Conservation (phyloP, 2,888 invertebrate genomes). For the Nesidiocoris tenuis region DNA sequence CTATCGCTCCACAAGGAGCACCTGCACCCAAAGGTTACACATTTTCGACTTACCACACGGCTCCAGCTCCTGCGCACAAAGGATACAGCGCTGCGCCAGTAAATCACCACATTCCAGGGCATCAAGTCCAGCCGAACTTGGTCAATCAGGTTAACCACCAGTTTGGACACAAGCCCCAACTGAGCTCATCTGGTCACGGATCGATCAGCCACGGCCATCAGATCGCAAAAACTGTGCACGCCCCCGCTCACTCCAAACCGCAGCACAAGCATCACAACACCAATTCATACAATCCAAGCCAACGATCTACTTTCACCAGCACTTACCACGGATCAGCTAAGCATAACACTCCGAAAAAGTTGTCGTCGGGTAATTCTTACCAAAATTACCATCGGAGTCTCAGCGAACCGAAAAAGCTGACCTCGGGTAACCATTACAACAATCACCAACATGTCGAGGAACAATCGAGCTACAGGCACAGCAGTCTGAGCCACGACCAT, state of each 20-base stretch:
- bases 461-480: background rate
- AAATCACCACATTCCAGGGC: background rate
- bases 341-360: background rate
- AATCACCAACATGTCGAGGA: background rate
- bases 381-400: background rate
- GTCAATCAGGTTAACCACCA: background rate
- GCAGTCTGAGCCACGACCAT: background rate
- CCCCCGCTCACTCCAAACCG: background rate
- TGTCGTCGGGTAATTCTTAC: background rate
- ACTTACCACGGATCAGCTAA: background rate
- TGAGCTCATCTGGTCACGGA: constrained; percentile 7
- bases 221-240: constrained; percentile 11
- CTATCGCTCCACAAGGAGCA: background rate
- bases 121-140: background rate
- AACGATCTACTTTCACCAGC: background rate
- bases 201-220: constrained; percentile 25
- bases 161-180: background rate
- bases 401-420: background rate
- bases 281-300: background rate
- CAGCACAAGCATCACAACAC: background rate
- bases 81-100: background rate
- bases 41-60: constrained; percentile 2
- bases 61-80: background rate
- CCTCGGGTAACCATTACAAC: background rate
- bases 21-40: constrained; percentile 21